Evolutionary conservation across 2,888 invertebrate species (phyloP).

Genomic region (Cyclophora punctaria): DNA sequence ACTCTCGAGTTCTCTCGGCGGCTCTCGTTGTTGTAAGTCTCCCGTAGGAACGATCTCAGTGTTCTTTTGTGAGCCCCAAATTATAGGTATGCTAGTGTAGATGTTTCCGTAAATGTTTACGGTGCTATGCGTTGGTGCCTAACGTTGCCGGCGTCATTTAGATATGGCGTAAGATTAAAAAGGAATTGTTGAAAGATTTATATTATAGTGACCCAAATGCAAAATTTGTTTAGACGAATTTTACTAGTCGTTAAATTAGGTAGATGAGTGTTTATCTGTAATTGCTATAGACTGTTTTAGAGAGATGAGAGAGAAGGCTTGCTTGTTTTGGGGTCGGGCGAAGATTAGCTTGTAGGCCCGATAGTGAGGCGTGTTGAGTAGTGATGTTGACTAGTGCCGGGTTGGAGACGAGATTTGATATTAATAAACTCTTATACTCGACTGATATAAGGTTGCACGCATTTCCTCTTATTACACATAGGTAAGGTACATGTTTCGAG

Average conservation of each 20-base stretch:
- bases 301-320: too few species aligned
- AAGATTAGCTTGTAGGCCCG: too few species aligned
- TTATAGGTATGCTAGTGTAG: slow-evolving; percentile 7
- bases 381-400: too few species aligned
- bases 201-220: slow-evolving; percentile 8
- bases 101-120: slow-evolving; percentile 4
- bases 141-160: not conserved
- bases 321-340: too few species aligned
- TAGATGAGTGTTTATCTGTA: slow-evolving; percentile 5
- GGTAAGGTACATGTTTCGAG: not conserved
- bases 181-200: slow-evolving; percentile 7
- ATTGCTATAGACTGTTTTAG: too few species aligned
- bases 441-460: not conserved
- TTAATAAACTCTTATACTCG: not conserved
- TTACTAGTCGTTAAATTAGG: slow-evolving; percentile 17
- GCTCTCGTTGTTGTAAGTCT: too few species aligned
- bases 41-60: too few species aligned
- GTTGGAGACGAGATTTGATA: too few species aligned
- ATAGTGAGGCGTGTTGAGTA: too few species aligned
- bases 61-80: not conserved
- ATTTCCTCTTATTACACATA: not conserved
- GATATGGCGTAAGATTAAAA: not conserved
- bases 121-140: slow-evolving; percentile 4
- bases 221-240: slow-evolving; percentile 18
- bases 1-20: too few species aligned